phyloP scores from a whole-genome alignment of 1,140 invertebrate species.

The Pseudomyrmex sp. region DNA sequence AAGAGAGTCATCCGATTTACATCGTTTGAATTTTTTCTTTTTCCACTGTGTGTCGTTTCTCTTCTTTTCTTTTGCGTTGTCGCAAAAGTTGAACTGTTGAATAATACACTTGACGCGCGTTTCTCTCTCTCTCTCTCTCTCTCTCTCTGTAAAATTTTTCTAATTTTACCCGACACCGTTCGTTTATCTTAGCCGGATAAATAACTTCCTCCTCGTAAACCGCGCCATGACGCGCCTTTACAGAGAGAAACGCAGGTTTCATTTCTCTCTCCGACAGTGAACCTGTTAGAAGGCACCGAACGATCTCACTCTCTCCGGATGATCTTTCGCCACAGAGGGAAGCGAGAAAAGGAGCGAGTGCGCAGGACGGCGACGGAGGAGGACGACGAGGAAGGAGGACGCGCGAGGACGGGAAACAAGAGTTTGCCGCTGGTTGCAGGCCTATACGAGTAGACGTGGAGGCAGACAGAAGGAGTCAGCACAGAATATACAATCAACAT shows the following conservation, averaged over 20 bases:
- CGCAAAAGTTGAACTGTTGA: too few relatives aligned
- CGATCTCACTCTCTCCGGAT: conserved; percentile 1
- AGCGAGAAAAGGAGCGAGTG: conserved; percentile 17
- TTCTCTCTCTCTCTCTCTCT: neutral
- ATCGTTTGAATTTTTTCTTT: neutral
- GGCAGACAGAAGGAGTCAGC: conserved; percentile 80
- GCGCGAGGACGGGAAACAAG: conserved; percentile 66
- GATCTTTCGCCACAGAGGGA: neutral
- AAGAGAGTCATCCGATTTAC: neutral
- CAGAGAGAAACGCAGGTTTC: conserved; percentile 26
- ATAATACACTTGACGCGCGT: neutral
- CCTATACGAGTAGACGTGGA: conserved; percentile 65
- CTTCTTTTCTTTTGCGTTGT: neutral
- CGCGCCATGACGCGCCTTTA: conserved; percentile 39
- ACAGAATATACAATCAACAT: conserved; percentile 85
- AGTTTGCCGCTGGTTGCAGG: conserved; percentile 35
- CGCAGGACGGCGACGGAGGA: neutral
- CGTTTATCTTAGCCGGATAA: conserved; percentile 42
- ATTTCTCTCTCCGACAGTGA: conserved; percentile 10
- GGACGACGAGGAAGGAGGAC: conserved; percentile 28
- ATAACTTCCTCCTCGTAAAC: conserved; percentile 53
- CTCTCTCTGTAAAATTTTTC: conserved; percentile 2
- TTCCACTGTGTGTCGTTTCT: neutral
- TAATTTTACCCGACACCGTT: conserved; percentile 18
- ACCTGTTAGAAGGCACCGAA: conserved; percentile 36